Conservation (phyloP, 2,888 invertebrate genomes). For the Diplazon laetatorius region DNA sequence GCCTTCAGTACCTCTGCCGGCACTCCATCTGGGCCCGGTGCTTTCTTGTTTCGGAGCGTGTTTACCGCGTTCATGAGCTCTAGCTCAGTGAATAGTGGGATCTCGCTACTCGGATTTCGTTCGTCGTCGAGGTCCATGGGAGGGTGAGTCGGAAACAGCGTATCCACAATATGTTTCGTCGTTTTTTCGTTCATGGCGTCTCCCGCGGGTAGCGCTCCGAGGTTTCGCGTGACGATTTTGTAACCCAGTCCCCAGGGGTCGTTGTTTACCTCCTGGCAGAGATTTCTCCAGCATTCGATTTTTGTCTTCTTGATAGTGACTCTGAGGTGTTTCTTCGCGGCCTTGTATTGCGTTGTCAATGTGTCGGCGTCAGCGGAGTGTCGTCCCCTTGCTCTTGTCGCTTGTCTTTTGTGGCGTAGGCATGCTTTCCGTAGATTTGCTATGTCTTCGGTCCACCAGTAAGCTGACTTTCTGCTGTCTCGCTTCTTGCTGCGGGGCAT, state of each 20-base stretch:
- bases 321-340: slow-evolving; percentile 31
- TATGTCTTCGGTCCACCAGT: slow-evolving; percentile 46
- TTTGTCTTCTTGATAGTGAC: slow-evolving; percentile 58
- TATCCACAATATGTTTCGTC: slow-evolving; percentile 1
- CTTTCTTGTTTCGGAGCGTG: neutral
- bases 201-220: slow-evolving; percentile 14
- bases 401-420: slow-evolving; percentile 15
- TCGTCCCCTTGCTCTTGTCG: slow-evolving; percentile 7
- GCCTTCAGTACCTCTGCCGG: neutral
- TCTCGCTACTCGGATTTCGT: neutral
- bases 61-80: neutral
- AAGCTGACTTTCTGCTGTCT: neutral
- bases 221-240: slow-evolving; percentile 60
- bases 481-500: slow-evolving; percentile 9
- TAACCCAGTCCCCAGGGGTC: slow-evolving; percentile 68
- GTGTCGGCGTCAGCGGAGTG: neutral
- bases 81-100: too few species aligned
- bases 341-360: slow-evolving; percentile 2
- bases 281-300: slow-evolving; percentile 58
- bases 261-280: slow-evolving; percentile 62
- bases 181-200: slow-evolving; percentile 12
- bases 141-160: slow-evolving; percentile 12
- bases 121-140: neutral
- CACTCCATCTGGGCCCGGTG: neutral
- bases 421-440: slow-evolving; percentile 20